Percentiles rank a stretch among this genome's conserved stretches.
Conservation (phyloP, 2,797 vertebrate genomes). For the Sebastes itinus region DNA sequence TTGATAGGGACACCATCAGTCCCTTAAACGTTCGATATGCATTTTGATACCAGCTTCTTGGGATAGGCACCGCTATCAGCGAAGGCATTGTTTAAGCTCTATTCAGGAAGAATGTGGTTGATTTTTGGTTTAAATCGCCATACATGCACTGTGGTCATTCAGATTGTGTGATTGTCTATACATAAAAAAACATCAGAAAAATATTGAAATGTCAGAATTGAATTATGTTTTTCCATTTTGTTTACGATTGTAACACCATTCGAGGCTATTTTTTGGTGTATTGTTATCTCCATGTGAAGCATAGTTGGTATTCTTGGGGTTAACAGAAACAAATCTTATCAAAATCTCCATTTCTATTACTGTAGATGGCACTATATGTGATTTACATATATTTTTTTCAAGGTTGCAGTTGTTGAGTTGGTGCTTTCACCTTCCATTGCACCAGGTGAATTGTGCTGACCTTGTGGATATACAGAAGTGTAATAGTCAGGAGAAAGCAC, state of each 20-base stretch:
- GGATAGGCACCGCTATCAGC: neutral
- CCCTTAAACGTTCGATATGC: neutral
- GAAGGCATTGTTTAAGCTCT: neutral
- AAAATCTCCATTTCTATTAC: neutral
- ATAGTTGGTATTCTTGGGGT: neutral
- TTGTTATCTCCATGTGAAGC: neutral
- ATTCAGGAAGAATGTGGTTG: neutral
- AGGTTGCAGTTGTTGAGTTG: neutral
- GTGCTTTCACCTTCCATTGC: neutral
- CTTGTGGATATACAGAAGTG: neutral
- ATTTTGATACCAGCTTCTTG: neutral
- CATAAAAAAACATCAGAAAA: neutral
- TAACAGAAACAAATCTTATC: neutral
- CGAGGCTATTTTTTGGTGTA: neutral
- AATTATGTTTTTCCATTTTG: neutral
- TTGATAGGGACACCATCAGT: neutral
- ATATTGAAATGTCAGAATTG: neutral
- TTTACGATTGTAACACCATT: neutral
- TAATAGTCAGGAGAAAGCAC: neutral
- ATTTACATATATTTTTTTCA: neutral
- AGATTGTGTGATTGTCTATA: neutral
- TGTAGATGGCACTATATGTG: neutral
- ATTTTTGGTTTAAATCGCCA: neutral
- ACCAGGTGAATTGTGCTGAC: neutral
- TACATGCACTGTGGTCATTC: neutral